Base-by-base conservation (phyloP, 64 coral and sea anemone species). In the Actinia tenebrosa region DNA sequence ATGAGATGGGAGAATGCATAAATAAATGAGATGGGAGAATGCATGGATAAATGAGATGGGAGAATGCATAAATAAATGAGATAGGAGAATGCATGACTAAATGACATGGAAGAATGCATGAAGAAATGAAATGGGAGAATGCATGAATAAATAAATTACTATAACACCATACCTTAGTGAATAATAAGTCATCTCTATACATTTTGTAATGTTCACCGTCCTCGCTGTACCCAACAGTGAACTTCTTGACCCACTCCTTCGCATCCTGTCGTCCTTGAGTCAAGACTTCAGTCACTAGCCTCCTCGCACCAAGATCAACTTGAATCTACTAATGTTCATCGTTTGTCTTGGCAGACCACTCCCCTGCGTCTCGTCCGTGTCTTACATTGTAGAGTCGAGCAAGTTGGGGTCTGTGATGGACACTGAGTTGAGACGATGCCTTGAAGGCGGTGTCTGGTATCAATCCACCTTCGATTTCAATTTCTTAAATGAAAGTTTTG, bases 231-330 rank as follows among this genome's bases (percentile, higher is more conserved):
- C 14, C 15, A 44, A 85, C 56, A 46, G 60, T 61, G 23, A 61
- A 85, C 17, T 4, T 9, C 10, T 37, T 85, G 10, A 85, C 56
- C 83, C 83, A 85, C 19, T 85, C 44, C 42, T 85, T 3, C 19
- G 22, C 53, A 64, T 85, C 83, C 25, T 85, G 54, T 54, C 88
- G 60, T 7, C 88, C 88, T 52, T 89, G 88, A n/a, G 79, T 89
- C 26, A 68, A 52, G 58, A 89, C 78, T 45, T 84, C 50, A 45
- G 53, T 52, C 47, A 89, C 50, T 23, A 45, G 44, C 6, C 45
- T 69, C 60, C 44, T 59, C 4, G 37, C 46, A 10, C 80, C 63
- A 53, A 89, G 58, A 71, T 84, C 88, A 19, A 89, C 63, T 54
- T 75, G 45, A 16, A 89, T 68, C 88, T 81, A 89, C 64, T 89